Evolutionary conservation across 2,888 invertebrate species (phyloP).

Genomic region (Ochropleura leucogaster): DNA sequence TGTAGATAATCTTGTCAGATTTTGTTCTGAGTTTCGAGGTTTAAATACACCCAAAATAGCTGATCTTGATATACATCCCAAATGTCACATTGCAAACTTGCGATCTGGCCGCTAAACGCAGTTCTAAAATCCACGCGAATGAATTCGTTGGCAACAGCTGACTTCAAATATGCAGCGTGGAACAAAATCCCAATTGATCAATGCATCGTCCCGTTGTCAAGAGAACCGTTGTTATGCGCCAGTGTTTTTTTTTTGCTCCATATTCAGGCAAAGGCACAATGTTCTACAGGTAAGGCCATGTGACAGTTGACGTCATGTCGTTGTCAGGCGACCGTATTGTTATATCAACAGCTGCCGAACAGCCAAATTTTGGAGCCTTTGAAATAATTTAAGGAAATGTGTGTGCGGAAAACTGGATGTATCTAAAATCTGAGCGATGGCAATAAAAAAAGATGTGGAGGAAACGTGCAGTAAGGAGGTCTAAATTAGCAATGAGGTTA

Average conservation of each 20-base stretch:
- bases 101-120: constrained; percentile 28
- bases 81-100: constrained; percentile 39
- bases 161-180: constrained; percentile 37
- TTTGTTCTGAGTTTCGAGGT: constrained; percentile 16
- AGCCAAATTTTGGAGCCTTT: constrained; percentile 17
- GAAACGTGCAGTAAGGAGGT: constrained; percentile 4
- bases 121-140: constrained; percentile 25
- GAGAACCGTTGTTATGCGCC: constrained; percentile 76
- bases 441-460: neutral
- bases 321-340: constrained; percentile 54
- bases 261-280: constrained; percentile 44
- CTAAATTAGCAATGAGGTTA: constrained; percentile 23
- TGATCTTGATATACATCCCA: constrained; percentile 43
- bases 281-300: constrained; percentile 51
- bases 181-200: constrained; percentile 67
- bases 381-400: neutral
- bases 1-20: neutral
- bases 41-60: constrained; percentile 23
- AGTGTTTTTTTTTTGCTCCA: constrained; percentile 46
- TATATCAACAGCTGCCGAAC: constrained; percentile 48
- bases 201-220: constrained; percentile 73
- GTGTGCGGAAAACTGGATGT: constrained; percentile 1
- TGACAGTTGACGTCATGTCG: constrained; percentile 48
- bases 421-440: neutral
- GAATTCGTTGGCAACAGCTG: constrained; percentile 47